Percentiles rank a stretch among this genome's conserved stretches.
Conservation (phyloP, 2,888 invertebrate species). For the Beris morrisii region DNA sequence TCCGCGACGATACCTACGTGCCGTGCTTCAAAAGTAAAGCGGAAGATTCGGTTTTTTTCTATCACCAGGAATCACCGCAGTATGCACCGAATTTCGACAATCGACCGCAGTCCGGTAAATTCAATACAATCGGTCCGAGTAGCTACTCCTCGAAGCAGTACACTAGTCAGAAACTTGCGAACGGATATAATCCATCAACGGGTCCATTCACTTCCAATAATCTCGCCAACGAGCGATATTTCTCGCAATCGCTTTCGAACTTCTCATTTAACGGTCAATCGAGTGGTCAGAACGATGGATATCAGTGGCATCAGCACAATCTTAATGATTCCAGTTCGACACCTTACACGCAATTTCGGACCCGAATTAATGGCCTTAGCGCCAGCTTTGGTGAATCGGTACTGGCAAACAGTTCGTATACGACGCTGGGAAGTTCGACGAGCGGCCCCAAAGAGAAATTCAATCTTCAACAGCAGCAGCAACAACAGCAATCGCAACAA, state of each 20-base stretch:
- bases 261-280: slow-evolving; percentile 49
- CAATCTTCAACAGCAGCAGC: slow-evolving; percentile 48
- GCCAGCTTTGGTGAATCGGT: slow-evolving; percentile 42
- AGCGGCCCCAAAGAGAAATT: slow-evolving; percentile 50
- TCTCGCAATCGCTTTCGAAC: slow-evolving; percentile 55
- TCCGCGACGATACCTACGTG: slow-evolving; percentile 35
- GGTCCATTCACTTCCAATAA: slow-evolving; percentile 18
- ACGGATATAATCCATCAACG: background rate
- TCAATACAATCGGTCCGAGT: slow-evolving; percentile 55
- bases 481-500: slow-evolving; percentile 39
- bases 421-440: slow-evolving; percentile 47
- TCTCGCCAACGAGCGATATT: slow-evolving; percentile 47
- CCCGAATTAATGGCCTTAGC: slow-evolving; percentile 41
- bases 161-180: slow-evolving; percentile 45
- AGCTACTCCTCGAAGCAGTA: slow-evolving; percentile 54
- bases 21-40: slow-evolving; percentile 39
- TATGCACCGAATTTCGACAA: slow-evolving; percentile 42
- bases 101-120: slow-evolving; percentile 47
- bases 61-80: slow-evolving; percentile 41
- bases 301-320: slow-evolving; percentile 40
- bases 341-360: slow-evolving; percentile 52
- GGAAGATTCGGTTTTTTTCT: slow-evolving; percentile 41
- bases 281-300: slow-evolving; percentile 41
- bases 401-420: slow-evolving; percentile 46
- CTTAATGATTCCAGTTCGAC: slow-evolving; percentile 37